phyloP scores from a whole-genome alignment of 2,797 vertebrate species.

The Argentina silus region DNA sequence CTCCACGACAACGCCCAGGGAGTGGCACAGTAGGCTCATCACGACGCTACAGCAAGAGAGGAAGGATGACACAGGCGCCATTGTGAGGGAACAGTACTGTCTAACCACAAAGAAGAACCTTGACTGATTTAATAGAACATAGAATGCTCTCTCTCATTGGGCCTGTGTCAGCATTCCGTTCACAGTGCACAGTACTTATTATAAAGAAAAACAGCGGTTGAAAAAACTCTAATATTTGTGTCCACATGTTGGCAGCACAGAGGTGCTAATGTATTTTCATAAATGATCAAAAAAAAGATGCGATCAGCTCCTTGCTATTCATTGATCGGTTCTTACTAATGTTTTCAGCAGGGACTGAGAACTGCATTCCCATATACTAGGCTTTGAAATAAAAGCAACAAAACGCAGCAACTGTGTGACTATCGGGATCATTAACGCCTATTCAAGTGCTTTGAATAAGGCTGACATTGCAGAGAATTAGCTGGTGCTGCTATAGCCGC shows the following conservation, averaged over 20 bases:
- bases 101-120: neutral
- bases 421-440: slow-evolving; percentile 26
- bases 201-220: slow-evolving; percentile 36
- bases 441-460: slow-evolving; percentile 23
- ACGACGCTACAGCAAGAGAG: slow-evolving; percentile 16
- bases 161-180: neutral
- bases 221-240: slow-evolving; percentile 37
- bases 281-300: slow-evolving; percentile 39
- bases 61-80: slow-evolving; percentile 15
- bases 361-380: neutral
- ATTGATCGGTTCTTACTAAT: slow-evolving; percentile 37
- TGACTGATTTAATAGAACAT: neutral
- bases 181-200: neutral
- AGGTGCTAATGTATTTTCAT: slow-evolving; percentile 53
- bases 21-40: slow-evolving; percentile 31
- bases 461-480: slow-evolving; percentile 33
- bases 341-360: slow-evolving; percentile 20
- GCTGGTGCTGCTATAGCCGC: slow-evolving; percentile 13
- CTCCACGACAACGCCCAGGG: slow-evolving; percentile 45
- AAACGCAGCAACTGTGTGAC: slow-evolving; percentile 34
- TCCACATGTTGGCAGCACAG: slow-evolving; percentile 42
- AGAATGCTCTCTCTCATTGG: neutral
- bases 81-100: neutral
- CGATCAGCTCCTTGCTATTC: slow-evolving; percentile 48
- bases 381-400: neutral